phyloP scores from a whole-genome alignment of 2,888 invertebrate species.

The Eupithecia insigniata region DNA sequence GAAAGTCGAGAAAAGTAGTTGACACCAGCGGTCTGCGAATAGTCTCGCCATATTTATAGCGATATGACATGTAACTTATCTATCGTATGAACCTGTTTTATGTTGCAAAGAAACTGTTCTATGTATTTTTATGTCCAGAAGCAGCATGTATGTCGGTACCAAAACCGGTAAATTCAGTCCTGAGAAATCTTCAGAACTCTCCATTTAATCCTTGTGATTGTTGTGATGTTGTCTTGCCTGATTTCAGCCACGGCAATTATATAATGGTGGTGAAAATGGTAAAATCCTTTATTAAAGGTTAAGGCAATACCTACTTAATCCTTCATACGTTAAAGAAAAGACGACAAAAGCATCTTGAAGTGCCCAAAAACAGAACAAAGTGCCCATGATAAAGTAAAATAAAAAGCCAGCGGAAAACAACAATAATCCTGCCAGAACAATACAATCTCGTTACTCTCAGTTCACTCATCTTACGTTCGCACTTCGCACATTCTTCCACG shows the following conservation, averaged over 20 bases:
- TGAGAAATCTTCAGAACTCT: too few species aligned
- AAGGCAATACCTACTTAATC: not conserved
- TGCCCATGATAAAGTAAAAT: not conserved
- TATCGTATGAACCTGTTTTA: constrained; percentile 14
- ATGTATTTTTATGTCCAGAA: not conserved
- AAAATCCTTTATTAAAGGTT: not conserved
- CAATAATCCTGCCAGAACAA: not conserved
- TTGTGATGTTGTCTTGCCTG: not conserved
- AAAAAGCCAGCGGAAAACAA: not conserved
- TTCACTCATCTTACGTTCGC: not conserved
- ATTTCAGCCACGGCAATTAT: not conserved
- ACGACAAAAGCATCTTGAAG: not conserved
- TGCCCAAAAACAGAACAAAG: not conserved
- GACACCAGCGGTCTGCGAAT: constrained; percentile 10
- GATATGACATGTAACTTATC: constrained; percentile 27
- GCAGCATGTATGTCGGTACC: not conserved
- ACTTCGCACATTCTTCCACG: constrained; percentile 21
- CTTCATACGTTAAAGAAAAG: not conserved
- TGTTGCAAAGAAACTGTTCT: constrained; percentile 3
- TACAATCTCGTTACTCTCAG: not conserved
- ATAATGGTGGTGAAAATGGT: not conserved
- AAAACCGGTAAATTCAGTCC: too few species aligned
- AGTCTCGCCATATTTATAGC: constrained; percentile 25
- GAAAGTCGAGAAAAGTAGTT: constrained; percentile 27
- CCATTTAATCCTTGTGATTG: not conserved